Conservation (phyloP, 2,888 invertebrate genomes). For the Lepas anatifera region DNA sequence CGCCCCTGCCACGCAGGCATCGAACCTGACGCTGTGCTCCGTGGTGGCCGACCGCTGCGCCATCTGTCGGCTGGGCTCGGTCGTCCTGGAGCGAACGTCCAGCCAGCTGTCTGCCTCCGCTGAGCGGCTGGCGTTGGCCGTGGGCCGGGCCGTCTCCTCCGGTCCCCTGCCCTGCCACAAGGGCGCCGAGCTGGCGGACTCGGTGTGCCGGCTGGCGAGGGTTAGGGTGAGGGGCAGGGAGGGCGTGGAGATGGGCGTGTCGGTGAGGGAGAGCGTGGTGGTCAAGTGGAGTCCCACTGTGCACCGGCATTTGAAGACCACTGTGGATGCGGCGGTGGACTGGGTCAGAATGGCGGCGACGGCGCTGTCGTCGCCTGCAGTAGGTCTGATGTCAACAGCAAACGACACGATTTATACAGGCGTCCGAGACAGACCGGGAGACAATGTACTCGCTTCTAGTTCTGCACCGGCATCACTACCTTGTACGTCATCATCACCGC, state of each 20-base stretch:
- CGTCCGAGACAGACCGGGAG: too few relatives aligned
- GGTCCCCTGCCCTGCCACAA: neutral
- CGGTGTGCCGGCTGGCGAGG: neutral
- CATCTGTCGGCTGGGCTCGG: slow-evolving; percentile 19
- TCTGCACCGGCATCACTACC: too few relatives aligned
- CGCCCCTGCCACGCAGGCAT: neutral
- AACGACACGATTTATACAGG: too few relatives aligned
- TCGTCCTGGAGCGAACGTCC: slow-evolving; percentile 18
- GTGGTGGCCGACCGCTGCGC: neutral
- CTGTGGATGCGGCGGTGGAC: neutral
- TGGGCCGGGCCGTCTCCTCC: neutral
- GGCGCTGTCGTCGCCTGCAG: neutral
- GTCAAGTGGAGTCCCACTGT: neutral
- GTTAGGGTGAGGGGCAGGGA: neutral
- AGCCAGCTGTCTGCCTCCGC: neutral
- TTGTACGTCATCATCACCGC: neutral
- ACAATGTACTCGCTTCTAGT: too few relatives aligned
- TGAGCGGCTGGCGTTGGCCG: neutral
- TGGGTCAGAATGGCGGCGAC: neutral
- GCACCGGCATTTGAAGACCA: neutral
- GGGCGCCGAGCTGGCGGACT: neutral
- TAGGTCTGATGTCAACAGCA: too few relatives aligned
- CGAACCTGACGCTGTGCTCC: neutral
- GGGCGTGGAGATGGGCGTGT: neutral
- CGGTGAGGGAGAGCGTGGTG: neutral